These are phyloP conservation scores for Lethenteron reissneri DNA, from an alignment of 2,113 vertebrate species.

Conservation along the genomic window DNA sequence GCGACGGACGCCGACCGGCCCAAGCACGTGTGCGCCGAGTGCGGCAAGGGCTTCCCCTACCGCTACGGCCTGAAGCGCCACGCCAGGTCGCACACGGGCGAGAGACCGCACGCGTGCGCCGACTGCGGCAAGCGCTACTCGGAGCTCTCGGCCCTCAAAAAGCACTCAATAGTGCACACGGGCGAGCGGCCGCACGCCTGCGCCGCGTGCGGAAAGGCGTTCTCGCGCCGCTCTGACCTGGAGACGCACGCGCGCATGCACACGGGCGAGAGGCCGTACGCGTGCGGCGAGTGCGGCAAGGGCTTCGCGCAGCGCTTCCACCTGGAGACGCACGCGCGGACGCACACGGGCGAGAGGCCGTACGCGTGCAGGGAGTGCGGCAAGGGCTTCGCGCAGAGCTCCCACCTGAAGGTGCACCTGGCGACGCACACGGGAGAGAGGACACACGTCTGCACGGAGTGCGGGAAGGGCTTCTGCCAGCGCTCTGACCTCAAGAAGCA, in stretches of 20 bases:
- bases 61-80: conserved; percentile 14
- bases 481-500: not conserved
- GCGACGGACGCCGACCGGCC: not conserved
- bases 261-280: conserved; percentile 4
- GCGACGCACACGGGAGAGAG: conserved; percentile 19
- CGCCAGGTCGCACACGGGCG: conserved; percentile 12
- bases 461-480: conserved; percentile 28
- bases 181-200: not conserved
- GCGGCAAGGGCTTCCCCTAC: not conserved
- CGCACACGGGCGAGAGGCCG: not conserved
- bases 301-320: not conserved
- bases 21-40: not conserved
- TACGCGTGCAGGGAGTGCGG: conserved; percentile 14
- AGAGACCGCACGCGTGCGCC: conserved; percentile 14
- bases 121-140: conserved; percentile 15
- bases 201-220: not conserved
- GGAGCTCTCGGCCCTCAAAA: conserved; percentile 8
- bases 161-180: not conserved
- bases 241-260: conserved; percentile 5
- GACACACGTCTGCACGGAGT: conserved; percentile 24
- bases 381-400: conserved; percentile 10
- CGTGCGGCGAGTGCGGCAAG: conserved; percentile 9
- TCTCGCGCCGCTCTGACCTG: not conserved
- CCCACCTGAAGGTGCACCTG: conserved; percentile 20
- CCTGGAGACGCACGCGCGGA: not conserved